A percentile compares a stretch with the other conserved stretches of the same genome.
Evolutionary conservation across 2,113 vertebrate genomes (phyloP).

Genomic region (Silurus glanis): DNA sequence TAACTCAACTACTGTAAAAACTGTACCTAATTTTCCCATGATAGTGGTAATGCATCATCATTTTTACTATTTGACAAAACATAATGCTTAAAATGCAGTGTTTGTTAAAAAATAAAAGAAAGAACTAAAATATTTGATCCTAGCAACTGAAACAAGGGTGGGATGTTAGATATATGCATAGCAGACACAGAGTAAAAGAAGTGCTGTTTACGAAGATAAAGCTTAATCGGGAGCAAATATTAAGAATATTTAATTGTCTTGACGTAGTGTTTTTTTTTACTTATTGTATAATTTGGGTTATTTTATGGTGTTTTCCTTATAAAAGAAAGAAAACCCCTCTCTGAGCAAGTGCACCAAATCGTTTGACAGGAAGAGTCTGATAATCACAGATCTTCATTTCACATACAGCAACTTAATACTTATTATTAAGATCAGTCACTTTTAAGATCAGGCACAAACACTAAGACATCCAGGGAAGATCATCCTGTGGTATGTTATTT

Average conservation of each 20-base stretch:
- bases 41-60: not conserved
- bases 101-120: not conserved
- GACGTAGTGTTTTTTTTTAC: not conserved
- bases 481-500: not conserved
- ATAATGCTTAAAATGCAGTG: not conserved
- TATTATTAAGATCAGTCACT: not conserved
- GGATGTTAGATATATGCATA: not conserved
- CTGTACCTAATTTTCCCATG: no score
- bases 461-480: not conserved
- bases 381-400: slow-evolving; percentile 7
- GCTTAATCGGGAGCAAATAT: not conserved
- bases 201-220: not conserved
- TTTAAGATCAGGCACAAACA: not conserved
- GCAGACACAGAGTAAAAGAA: not conserved
- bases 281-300: not conserved
- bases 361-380: not conserved
- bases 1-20: not conserved
- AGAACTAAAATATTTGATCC: not conserved
- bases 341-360: not conserved
- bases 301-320: not conserved
- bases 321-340: not conserved
- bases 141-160: not conserved
- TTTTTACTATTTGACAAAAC: not conserved
- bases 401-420: not conserved
- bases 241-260: not conserved